Percentiles rank a stretch among this genome's conserved stretches.
phyloP scores from a whole-genome alignment of 2,888 invertebrate species.

The Hydraecia micacea region DNA sequence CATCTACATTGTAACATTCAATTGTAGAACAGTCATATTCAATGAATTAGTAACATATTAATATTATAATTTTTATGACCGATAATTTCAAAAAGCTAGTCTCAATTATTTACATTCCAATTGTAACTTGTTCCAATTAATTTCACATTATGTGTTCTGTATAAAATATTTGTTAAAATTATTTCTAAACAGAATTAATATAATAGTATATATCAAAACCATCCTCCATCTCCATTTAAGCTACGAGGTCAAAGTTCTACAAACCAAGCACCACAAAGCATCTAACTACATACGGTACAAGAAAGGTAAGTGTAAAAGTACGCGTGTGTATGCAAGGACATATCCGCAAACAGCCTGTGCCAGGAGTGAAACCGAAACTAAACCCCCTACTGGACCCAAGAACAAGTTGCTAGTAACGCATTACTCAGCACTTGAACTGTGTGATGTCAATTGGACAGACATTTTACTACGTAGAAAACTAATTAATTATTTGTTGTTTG shows the following conservation, averaged over 20 bases:
- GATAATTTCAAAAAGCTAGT: constrained; percentile 87
- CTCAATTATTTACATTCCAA: constrained; percentile 77
- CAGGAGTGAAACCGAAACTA: constrained; percentile 75
- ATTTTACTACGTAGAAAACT: constrained; percentile 41
- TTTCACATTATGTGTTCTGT: constrained; percentile 7
- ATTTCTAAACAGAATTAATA: constrained; percentile 20
- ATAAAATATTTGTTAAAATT: constrained; percentile 18
- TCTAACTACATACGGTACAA: constrained; percentile 62
- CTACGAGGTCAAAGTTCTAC: constrained; percentile 65
- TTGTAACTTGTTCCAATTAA: constrained; percentile 25
- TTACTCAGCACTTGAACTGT: constrained; percentile 71
- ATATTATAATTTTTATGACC: constrained; percentile 72
- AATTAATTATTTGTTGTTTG: constrained; percentile 59
- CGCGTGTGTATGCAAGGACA: constrained; percentile 60
- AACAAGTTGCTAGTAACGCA: constrained; percentile 62
- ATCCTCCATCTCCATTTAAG: constrained; percentile 41
- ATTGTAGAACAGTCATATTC: constrained; percentile 35
- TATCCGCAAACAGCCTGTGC: constrained; percentile 60
- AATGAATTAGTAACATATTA: constrained; percentile 45
- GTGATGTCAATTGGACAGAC: constrained; percentile 70
- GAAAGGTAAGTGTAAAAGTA: constrained; percentile 53
- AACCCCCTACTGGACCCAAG: constrained; percentile 72
- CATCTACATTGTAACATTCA: constrained; percentile 11
- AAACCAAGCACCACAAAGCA: constrained; percentile 77
- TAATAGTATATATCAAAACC: constrained; percentile 62